Evolutionary conservation across 1,140 invertebrate genomes (phyloP).

Genomic region (Drosophila lacteicornis): DNA sequence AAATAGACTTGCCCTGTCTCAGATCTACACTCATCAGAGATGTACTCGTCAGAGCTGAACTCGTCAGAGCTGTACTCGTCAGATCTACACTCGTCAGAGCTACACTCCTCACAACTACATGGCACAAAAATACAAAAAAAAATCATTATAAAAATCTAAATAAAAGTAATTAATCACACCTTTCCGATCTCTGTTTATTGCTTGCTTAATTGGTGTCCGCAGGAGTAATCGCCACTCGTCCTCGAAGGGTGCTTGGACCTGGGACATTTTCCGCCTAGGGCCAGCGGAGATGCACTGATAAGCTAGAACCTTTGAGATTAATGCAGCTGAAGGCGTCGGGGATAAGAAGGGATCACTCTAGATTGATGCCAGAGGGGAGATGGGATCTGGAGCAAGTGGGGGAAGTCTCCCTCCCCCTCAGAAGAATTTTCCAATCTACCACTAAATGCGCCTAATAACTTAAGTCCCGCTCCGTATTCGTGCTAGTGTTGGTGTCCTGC

Average conservation of each 20-base stretch:
- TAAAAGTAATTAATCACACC: no score
- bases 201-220: no score
- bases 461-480: constrained; percentile 19
- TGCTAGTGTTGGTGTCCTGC: neutral
- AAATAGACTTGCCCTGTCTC: no score
- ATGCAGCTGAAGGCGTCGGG: constrained; percentile 21
- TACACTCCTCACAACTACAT: no score
- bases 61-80: no score
- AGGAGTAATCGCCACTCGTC: neutral
- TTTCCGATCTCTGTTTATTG: no score
- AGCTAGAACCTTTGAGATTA: constrained; percentile 18
- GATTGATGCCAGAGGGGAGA: neutral
- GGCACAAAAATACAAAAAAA: no score
- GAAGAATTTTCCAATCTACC: constrained; percentile 38
- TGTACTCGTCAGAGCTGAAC: no score
- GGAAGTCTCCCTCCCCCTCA: no score
- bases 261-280: neutral
- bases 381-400: neutral
- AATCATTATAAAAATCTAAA: no score
- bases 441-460: constrained; percentile 48
- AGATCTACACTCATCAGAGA: no score
- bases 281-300: neutral
- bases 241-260: neutral
- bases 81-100: no score
- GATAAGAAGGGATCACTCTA: neutral